Base-by-base conservation (phyloP, 37 sponge, comb jelly and placozoan species). In the Halichondria panicea region DNA sequence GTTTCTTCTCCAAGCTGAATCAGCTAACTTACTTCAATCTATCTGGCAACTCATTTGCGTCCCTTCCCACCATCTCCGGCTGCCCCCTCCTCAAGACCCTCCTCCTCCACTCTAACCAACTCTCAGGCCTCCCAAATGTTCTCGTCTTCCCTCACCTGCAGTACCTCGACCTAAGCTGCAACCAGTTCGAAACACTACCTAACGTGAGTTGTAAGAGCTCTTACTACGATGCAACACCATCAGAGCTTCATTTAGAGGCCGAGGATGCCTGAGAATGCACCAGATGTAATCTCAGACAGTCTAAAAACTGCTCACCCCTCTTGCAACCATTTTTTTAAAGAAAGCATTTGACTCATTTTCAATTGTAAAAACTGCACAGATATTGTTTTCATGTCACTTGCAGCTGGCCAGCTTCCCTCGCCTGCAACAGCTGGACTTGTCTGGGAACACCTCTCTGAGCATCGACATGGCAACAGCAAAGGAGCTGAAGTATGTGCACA, bases 21-120 rank as follows among this genome's bases (percentile, higher is more conserved):
- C 24, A 57, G 37, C 63, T 89, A 28, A 74, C 73, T 63, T 73
- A 81, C 70, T 52, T 91, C 61, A 91, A 83, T 45, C 72, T 91
- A 41, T 73, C 81, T 32, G 84, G 88, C 12, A 91, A 91, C 71
- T 70, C 45, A 4, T 55, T 91, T 33, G 22, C 71, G n/a, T 55
- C 76, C 22, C 33, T 91, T 12, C 80, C 80, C 22, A 54, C 87
- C 21, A 72, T 83, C 50, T 24, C 46, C 30, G 31, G 57, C 44
- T 87, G 92, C 42, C 55, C 44, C 19, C 70, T 40, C 22, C 85
- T 92, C 28, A 63, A 70, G 43, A 67, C 48, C 25, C 85, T 92
- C 37, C 43, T 83, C 42, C 58, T 87, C 43, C 83, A 87, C 42
- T 66, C 75, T 36, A 84, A 83, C 68, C 43, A 68, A 41, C 65